Evolutionary conservation across 2,797 vertebrate species (phyloP).

Genomic region (Lerista edwardsae): DNA sequence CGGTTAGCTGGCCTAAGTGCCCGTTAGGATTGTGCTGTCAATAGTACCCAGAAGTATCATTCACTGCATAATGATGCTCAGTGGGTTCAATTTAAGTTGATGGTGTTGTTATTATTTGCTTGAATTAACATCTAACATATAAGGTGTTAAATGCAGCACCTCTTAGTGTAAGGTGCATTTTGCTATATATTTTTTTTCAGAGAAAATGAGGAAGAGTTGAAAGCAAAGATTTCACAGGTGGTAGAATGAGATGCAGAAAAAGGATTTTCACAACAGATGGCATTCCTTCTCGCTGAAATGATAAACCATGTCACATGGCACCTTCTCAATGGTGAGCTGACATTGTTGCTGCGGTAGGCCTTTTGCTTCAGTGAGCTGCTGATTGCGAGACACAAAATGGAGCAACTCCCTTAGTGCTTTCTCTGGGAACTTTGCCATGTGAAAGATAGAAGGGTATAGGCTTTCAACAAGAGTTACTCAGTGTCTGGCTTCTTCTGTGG

Average conservation of each 20-base stretch:
- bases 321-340: background rate
- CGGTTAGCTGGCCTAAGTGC: too few relatives aligned
- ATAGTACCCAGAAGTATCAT: too few relatives aligned
- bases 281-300: constrained; percentile 14
- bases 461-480: background rate
- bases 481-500: background rate
- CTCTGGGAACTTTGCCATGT: constrained; percentile 13
- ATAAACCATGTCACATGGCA: constrained; percentile 3
- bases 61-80: too few relatives aligned
- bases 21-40: too few relatives aligned
- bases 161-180: background rate
- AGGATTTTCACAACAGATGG: constrained; percentile 5
- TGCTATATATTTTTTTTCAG: constrained; percentile 8
- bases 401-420: background rate
- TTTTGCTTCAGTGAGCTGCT: constrained; percentile 1
- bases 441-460: background rate
- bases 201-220: background rate
- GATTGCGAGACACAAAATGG: background rate
- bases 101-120: too few relatives aligned
- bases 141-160: background rate
- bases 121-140: too few relatives aligned
- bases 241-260: fast-evolving
- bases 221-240: constrained; percentile 25
- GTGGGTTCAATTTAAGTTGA: too few relatives aligned
- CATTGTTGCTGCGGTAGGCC: background rate